Evolutionary conservation across 2,113 vertebrate species (phyloP), one percentile per base, ranked within the genome.

Genomic region (Clarias magur): DNA sequence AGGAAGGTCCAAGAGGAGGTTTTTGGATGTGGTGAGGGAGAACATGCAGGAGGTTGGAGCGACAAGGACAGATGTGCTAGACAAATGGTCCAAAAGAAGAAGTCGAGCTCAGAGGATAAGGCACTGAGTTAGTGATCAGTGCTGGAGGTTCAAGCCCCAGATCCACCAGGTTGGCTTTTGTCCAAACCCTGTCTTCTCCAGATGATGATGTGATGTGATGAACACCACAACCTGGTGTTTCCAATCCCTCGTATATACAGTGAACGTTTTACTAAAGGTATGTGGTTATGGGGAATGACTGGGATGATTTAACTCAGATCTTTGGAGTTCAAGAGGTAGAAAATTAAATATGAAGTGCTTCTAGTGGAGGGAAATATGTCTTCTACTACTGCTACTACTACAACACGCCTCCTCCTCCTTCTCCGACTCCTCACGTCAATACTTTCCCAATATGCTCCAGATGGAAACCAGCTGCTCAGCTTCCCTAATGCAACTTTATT

Each of bases 401-500:
- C 48, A 56, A 63, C 59, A 65, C 6, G 19, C 38, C 80, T 82
- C 48, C 54, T 38, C 73, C 60, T 54, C 67, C 54, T 38, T 60
- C 60, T 54, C 4, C 48, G 48, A 48, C 59, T 65, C 72, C n/a
- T 75, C 80, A 72, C 42, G 89, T 86, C 78, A 85, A 84, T 84
- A 88, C 68, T 68, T 84, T 85, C 76, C 79, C 82, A 79, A 84
- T 76, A 86, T 63, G 83, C 86, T 87, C 83, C 88, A 92, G 89
- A 91, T 91, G 89, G 87, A 75, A 89, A 85, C 87, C 90, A 92
- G 86, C 90, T 91, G 87, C 72, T 88, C 48, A 75, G 88, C 86
- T 89, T 87, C 90, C 85, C 84, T 90, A 90, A 93, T 86, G 90
- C 73, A 83, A 84, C 85, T 91, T 93, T 91, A 92, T 90, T 91